Evolutionary conservation across 2,113 vertebrate genomes (phyloP).

Genomic region (Indri indri): DNA sequence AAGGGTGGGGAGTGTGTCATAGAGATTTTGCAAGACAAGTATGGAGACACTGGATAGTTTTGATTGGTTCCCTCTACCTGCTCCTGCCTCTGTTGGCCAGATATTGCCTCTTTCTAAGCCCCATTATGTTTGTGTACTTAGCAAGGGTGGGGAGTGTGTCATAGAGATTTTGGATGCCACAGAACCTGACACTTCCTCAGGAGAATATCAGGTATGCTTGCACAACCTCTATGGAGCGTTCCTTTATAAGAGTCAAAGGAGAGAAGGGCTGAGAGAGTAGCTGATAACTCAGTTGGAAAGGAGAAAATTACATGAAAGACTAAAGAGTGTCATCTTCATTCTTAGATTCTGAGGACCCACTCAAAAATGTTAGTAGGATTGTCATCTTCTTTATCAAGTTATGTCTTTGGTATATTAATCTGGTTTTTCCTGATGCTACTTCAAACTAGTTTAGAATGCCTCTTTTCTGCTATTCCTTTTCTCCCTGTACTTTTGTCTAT

Average conservation of each 20-base stretch:
- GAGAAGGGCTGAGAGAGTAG: neutral
- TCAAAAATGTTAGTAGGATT: neutral
- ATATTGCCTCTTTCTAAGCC: neutral
- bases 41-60: neutral
- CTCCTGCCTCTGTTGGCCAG: neutral
- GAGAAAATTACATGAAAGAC: neutral
- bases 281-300: neutral
- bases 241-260: neutral
- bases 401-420: neutral
- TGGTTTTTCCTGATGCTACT: neutral
- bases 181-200: neutral
- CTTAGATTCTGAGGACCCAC: neutral
- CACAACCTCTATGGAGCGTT: neutral
- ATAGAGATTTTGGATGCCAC: neutral
- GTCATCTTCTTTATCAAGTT: neutral
- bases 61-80: neutral
- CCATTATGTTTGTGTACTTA: neutral
- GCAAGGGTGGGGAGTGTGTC: neutral
- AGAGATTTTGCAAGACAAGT: neutral
- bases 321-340: neutral
- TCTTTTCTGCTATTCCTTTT: neutral
- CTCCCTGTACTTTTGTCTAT: neutral
- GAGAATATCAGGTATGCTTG: neutral
- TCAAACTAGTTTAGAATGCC: neutral
- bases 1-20: neutral